Evolutionary conservation across 2,113 vertebrate genomes (phyloP), one percentile per base, ranked within the genome.

Genomic region (Trogon melanurus): DNA sequence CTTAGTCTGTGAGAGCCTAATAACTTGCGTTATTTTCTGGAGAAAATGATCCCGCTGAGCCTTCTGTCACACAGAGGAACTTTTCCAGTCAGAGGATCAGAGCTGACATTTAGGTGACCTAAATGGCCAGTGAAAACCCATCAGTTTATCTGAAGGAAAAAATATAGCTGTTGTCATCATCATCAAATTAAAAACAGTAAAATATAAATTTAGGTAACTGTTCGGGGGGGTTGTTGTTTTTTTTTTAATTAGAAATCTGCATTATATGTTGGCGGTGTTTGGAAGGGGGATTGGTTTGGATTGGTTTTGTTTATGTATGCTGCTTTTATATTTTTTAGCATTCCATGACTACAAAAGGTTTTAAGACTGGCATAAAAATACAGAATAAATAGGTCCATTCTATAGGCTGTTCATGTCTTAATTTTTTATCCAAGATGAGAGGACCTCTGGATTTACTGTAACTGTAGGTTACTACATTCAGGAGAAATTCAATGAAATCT

Each of bases 41-140:
- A 74, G 72, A 64, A 92, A 91, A 86, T 84, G 32, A 81, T 84
- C 57, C 56, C 54, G 10, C 57, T 87, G 89, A 89, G 17, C n/a
- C 58, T 93, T 91, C 94, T 92, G 80, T 93, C 84, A 79, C 81
- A 79, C 10, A 85, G n/a, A 70, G 29, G 19, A 85, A 27, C 47
- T 75, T 72, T 91, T 87, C 67, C 85, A 88, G 60, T 56, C 53
- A 73, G 27, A 70, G 44, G 66, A 47, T 93, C 72, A 41, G 60
- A 94, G 34, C 38, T 94, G 72, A 48, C 69, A 96, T 92, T 92
- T 94, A 80, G 75, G 85, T 96, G 91, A 95, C 95, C 88, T 97
- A 95, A 95, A 95, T 95, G 91, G 79, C 80, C 91, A 88, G 22
- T 82, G 73, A 38, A 61, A 82, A 95, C 61, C 34, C 2, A 5